Conservation (phyloP, 2,888 invertebrate genomes). For the Lysandra coridon region DNA sequence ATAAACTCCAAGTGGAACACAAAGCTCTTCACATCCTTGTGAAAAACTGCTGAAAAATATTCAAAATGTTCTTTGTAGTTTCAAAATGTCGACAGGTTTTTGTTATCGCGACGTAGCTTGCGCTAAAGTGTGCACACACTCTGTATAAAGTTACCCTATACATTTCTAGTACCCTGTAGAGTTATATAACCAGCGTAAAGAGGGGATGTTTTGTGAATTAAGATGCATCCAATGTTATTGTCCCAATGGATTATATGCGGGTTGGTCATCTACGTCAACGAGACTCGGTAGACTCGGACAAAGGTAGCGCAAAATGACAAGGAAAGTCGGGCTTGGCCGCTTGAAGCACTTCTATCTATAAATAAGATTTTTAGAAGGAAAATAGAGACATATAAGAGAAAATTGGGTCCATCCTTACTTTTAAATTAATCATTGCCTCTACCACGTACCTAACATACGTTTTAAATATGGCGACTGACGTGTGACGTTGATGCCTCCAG, state of each 20-base stretch:
- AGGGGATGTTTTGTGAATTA: background rate
- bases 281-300: too few species aligned
- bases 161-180: background rate
- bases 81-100: constrained; percentile 19
- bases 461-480: background rate
- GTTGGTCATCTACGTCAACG: too few species aligned
- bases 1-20: constrained; percentile 16
- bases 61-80: constrained; percentile 19
- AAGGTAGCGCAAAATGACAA: background rate
- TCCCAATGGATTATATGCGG: background rate
- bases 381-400: background rate
- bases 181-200: background rate
- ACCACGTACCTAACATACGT: background rate
- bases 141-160: background rate
- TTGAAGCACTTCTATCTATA: background rate
- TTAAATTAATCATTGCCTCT: background rate
- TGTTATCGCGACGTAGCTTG: background rate
- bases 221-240: background rate
- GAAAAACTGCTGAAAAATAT: constrained; percentile 17
- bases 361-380: background rate
- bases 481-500: background rate
- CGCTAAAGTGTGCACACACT: constrained; percentile 1
- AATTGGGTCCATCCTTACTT: background rate
- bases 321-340: background rate
- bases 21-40: constrained; percentile 1